A percentile compares a stretch with the other conserved stretches of the same genome.
These are phyloP conservation scores for Xestia c-nigrum DNA, from an alignment of 2,888 invertebrate genomes.

Conservation along the genomic window DNA sequence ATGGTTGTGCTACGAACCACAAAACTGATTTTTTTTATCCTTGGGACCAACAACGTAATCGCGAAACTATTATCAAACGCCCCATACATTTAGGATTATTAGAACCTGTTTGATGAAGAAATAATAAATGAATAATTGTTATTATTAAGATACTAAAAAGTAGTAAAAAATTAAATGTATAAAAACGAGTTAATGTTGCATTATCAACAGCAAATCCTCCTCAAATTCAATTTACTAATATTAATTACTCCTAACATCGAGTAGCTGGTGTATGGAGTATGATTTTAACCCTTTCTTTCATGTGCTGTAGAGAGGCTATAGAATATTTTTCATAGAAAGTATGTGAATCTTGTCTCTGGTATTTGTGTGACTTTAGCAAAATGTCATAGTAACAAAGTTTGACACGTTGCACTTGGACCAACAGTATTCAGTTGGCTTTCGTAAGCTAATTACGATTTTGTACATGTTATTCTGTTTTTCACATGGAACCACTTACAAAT, in stretches of 20 bases:
- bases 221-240: too few relatives aligned
- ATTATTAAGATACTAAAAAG: too few relatives aligned
- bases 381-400: neutral
- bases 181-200: too few relatives aligned
- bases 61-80: neutral
- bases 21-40: neutral
- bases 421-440: neutral
- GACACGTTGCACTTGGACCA: neutral
- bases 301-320: neutral
- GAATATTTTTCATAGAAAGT: neutral
- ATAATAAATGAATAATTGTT: too few relatives aligned
- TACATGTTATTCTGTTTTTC: too few relatives aligned
- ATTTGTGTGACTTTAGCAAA: neutral
- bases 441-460: too few relatives aligned
- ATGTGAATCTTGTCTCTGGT: too few relatives aligned
- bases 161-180: too few relatives aligned
- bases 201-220: too few relatives aligned
- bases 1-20: neutral
- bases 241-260: too few relatives aligned
- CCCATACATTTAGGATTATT: neutral
- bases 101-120: too few relatives aligned
- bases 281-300: neutral
- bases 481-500: too few relatives aligned
- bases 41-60: neutral
- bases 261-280: neutral